Percentiles rank a stretch among this genome's conserved stretches.
Conservation (phyloP, 2,113 vertebrate species). For the Opisthocomus hoazin region DNA sequence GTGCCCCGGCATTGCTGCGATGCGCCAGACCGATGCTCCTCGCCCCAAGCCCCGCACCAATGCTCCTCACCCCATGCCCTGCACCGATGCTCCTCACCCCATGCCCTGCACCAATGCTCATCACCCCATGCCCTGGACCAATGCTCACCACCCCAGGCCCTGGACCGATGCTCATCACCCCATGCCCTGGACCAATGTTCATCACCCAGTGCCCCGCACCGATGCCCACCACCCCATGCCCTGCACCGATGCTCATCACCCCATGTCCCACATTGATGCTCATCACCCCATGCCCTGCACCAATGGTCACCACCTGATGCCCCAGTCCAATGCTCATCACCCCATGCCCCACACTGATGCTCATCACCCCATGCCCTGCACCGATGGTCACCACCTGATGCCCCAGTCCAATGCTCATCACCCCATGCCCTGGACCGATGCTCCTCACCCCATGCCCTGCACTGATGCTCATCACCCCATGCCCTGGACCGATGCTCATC, state of each 20-base stretch:
- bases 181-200: too few relatives aligned
- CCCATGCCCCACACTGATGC: too few relatives aligned
- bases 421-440: not conserved
- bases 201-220: too few relatives aligned
- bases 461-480: not conserved
- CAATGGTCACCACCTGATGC: too few relatives aligned
- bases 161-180: not conserved
- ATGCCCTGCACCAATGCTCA: too few relatives aligned
- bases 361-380: not conserved
- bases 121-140: not conserved
- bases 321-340: too few relatives aligned
- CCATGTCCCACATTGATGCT: not conserved
- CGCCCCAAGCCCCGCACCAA: not conserved
- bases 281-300: not conserved
- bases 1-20: not conserved
- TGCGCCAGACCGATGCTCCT: not conserved
- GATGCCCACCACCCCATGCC: not conserved
- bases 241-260: too few relatives aligned
- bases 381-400: too few relatives aligned
- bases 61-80: not conserved
- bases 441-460: too few relatives aligned
- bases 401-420: too few relatives aligned
- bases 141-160: not conserved
- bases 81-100: not conserved
- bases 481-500: too few relatives aligned